phyloP scores from a whole-genome alignment of 2,113 vertebrate species.

The Apeltes quadracus region DNA sequence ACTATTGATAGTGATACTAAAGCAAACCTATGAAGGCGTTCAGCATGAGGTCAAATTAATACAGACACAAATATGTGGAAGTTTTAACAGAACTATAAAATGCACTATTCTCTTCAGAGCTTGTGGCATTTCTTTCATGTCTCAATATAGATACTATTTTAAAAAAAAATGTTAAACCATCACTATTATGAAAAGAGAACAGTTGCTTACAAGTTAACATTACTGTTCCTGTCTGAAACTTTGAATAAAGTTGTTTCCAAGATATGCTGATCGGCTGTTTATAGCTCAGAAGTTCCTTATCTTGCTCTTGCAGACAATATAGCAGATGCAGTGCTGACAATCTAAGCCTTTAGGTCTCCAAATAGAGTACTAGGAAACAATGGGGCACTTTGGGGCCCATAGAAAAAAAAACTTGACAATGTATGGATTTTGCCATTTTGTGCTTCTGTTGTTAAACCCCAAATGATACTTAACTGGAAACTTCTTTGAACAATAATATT shows the following conservation, averaged over 20 bases:
- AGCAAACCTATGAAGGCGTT: neutral
- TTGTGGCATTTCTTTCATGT: neutral
- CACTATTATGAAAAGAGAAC: neutral
- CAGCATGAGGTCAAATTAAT: neutral
- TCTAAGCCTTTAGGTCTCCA: neutral
- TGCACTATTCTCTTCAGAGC: neutral
- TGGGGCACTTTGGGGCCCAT: neutral
- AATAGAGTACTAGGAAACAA: neutral
- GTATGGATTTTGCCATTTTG: neutral
- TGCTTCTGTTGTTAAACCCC: too few species aligned
- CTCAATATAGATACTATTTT: neutral
- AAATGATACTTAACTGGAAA: neutral
- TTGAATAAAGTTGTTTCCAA: neutral
- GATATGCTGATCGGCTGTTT: neutral
- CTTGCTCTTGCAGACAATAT: neutral
- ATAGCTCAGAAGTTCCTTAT: neutral
- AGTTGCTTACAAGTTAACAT: neutral
- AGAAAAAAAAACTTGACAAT: neutral
- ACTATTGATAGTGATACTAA: neutral
- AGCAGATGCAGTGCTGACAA: neutral
- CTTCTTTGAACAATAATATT: neutral
- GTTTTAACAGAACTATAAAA: conserved; percentile 1
- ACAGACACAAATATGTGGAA: neutral
- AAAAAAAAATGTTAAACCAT: neutral
- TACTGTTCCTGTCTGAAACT: neutral